Base-by-base conservation (phyloP, 2,888 invertebrate genomes). In the Heteropelma amictum region DNA sequence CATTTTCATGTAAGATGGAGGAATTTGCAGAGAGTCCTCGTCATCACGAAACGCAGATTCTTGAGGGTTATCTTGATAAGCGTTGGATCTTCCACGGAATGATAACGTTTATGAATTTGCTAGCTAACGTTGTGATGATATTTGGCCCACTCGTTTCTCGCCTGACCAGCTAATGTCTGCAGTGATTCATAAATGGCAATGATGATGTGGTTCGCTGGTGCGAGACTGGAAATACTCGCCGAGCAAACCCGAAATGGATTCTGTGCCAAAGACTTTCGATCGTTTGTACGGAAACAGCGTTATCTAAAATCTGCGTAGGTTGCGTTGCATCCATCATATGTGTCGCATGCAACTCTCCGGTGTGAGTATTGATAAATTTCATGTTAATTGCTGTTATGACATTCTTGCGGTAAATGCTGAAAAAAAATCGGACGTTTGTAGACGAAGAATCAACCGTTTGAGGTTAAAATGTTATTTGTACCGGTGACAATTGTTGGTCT, bases 191-290 rank as follows among this genome's bases (percentile, higher is more conserved):
- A 79, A 17, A 56, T 78, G 5, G 80, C 79, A 6, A 4, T 80
- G 2, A 47, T 81, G 5, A 30, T 84, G 21, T 84, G 82, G 84
- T 84, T 77, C 51, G 51, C 72, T 0, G 70, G 78, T 10, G 77
- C 79, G 0, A 82, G 79, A 64, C 76, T 83, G 40, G 72, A 81
- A 51, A 58, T 81, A 3, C 23, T 83, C 2, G 26, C 58, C 4
- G 19, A 40, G 8, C 45, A 76, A 23, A 23, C 45, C 45, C 14
- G 54, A n/a, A 10, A 51, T n/a, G 23, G 54, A 2, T 28, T 26
- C 6, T 51, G 35, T 17, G 8, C 28, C 26, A n/a, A 69, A 4
- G 56, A 64, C 1, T 8, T 76, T 0, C 23, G 23, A 5, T 12
- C 8, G 1, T 73, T 63, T n/a, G 53, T 64, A 7, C 40, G 14